Percentiles rank a stretch among this genome's conserved stretches.
Evolutionary conservation across 2,113 vertebrate species (phyloP).

Genomic region (Triplophysa siluroides): DNA sequence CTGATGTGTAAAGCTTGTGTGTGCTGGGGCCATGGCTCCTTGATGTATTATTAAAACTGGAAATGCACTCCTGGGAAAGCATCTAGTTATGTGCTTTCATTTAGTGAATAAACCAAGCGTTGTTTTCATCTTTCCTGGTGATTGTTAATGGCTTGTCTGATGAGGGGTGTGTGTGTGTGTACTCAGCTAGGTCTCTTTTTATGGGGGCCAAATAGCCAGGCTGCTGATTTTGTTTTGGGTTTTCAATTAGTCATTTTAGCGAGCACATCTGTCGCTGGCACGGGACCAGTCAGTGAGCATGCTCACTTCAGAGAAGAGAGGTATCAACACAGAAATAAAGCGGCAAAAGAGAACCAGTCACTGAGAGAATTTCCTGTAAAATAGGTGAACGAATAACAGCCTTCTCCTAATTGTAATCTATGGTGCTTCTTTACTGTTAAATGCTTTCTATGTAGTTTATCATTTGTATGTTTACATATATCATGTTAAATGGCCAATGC

Average conservation of each 20-base stretch:
- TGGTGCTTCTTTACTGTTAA: too few species aligned
- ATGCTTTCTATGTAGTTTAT: too few species aligned
- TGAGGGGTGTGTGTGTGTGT: slow-evolving; percentile 89
- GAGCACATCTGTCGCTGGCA: slow-evolving; percentile 99
- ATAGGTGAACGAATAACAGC: not conserved
- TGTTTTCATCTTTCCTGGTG: slow-evolving; percentile 99
- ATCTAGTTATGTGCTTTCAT: slow-evolving; percentile 99
- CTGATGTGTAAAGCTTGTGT: slow-evolving; percentile 87
- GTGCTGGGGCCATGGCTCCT: slow-evolving; percentile 91
- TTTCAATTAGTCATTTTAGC: slow-evolving; percentile 99
- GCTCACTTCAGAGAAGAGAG: slow-evolving; percentile 53
- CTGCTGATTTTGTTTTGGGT: slow-evolving; percentile 99
- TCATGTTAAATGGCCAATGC: too few species aligned
- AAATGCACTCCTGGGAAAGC: slow-evolving; percentile 98
- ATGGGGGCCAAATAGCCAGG: slow-evolving; percentile 94
- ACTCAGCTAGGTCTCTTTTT: slow-evolving; percentile 88
- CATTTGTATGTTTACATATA: too few species aligned
- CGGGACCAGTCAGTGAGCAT: slow-evolving; percentile 83
- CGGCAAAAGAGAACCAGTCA: not conserved
- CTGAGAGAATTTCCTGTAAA: not conserved
- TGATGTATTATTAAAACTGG: slow-evolving; percentile 99
- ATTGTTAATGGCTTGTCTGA: slow-evolving; percentile 99
- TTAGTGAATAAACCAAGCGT: slow-evolving; percentile 99
- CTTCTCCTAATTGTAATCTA: not conserved
- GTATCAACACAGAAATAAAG: slow-evolving; percentile 56